Percentiles rank a stretch among this genome's conserved stretches.
These are phyloP conservation scores for Furcifer pardalis DNA, from an alignment of 2,797 vertebrate genomes.

Conservation along the genomic window DNA sequence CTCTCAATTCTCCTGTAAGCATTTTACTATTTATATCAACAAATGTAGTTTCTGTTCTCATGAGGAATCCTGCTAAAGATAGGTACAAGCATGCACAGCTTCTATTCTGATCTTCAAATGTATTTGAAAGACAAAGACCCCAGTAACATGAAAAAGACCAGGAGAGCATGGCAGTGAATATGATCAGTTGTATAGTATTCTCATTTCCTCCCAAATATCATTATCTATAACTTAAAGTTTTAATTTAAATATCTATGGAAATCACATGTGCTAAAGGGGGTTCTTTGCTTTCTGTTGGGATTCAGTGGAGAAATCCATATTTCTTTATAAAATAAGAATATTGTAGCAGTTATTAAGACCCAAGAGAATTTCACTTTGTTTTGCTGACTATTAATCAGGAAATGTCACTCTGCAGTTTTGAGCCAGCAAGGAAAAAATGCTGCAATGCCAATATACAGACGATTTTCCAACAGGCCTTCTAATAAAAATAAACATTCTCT, in stretches of 20 bases:
- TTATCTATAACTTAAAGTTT: constrained; percentile 11
- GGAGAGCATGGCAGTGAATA: neutral
- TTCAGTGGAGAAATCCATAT: constrained; percentile 37
- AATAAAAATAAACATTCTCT: constrained; percentile 51
- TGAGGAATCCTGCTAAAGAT: too few relatives aligned
- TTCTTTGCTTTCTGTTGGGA: neutral
- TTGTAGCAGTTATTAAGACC: constrained; percentile 58
- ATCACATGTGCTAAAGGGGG: neutral
- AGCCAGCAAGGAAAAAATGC: constrained; percentile 35
- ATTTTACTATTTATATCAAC: neutral
- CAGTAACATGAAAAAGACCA: neutral
- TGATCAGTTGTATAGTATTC: neutral
- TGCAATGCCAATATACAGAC: constrained; percentile 44
- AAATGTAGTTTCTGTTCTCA: neutral
- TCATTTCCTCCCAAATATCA: neutral
- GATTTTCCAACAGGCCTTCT: constrained; percentile 34
- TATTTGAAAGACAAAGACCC: neutral
- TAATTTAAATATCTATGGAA: constrained; percentile 8
- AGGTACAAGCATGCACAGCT: neutral
- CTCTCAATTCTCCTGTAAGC: neutral
- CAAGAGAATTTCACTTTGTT: constrained; percentile 20
- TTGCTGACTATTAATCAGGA: constrained; percentile 57
- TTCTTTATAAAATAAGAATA: constrained; percentile 40
- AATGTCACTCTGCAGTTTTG: constrained; percentile 50
- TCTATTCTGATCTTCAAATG: neutral